Percentiles rank a stretch among this genome's conserved stretches.
Conservation (phyloP, 2,113 vertebrate genomes). For the Rhinoderma darwinii region DNA sequence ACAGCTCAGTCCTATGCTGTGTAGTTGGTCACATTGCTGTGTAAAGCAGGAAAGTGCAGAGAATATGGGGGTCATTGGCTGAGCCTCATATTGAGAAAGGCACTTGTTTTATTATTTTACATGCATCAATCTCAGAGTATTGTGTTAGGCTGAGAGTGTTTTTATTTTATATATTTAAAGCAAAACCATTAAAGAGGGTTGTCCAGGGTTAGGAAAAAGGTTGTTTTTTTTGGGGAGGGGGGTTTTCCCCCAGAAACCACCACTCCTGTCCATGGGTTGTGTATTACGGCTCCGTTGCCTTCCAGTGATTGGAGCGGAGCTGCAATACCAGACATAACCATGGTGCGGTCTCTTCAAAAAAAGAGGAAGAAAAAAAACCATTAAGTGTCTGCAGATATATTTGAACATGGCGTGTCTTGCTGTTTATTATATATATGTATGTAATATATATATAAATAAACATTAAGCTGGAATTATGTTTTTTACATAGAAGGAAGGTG, state of each 20-base stretch:
- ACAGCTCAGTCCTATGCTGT: slow-evolving; percentile 48
- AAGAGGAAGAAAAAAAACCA: not conserved
- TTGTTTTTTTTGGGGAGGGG: not conserved
- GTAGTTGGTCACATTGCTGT: slow-evolving; percentile 30
- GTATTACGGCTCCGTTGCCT: not conserved
- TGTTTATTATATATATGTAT: no score
- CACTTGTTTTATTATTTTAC: slow-evolving; percentile 34
- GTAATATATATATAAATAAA: not conserved
- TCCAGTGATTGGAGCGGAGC: not conserved
- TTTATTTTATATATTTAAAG: slow-evolving; percentile 24
- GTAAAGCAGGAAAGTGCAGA: slow-evolving; percentile 5
- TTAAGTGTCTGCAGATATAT: slow-evolving; percentile 28
- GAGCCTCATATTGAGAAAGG: slow-evolving; percentile 20
- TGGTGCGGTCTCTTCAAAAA: not conserved
- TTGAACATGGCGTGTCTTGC: slow-evolving; percentile 2
- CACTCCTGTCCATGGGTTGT: not conserved
- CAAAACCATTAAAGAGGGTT: not conserved
- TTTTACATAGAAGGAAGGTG: not conserved
- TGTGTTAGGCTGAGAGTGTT: slow-evolving; percentile 10
- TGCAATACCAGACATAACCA: not conserved
- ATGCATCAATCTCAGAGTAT: slow-evolving; percentile 26
- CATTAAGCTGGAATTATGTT: not conserved
- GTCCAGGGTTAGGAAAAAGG: not conserved
- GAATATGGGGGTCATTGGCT: not conserved
- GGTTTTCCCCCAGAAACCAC: not conserved